Evolutionary conservation across 2,797 vertebrate genomes (phyloP), one percentile per base, ranked within the genome.

Genomic region (Chelonia mydas): DNA sequence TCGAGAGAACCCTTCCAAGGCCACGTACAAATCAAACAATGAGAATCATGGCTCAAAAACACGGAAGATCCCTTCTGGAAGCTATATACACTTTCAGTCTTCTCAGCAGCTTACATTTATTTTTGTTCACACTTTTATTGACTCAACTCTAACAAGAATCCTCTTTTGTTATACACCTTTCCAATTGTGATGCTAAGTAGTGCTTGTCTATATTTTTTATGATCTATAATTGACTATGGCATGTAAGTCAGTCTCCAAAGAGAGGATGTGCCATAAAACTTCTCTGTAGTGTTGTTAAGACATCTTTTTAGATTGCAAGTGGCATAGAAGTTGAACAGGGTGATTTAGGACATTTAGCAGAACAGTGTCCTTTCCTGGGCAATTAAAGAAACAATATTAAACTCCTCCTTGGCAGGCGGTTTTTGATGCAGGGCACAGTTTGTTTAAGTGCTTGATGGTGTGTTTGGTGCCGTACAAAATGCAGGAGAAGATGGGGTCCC

Each of bases 401-500:
- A 65, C 76, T 54, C 88, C 85, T 87, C 51, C 45, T 81, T 86
- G 37, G 77, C 94, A 94, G n/a, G 3, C 5, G 12, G 90, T 95
- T 93, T 83, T n/a, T 94, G 79, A 59, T 95, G 49, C 45, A 81
- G 55, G 28, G 65, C 9, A n/a, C 80, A 49, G 31, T 81, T 91
- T 94, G 27, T 91, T 54, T 81, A 84, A 86, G 83, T 51, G 21
- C 53, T 51, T 65, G 91, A 50, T 1, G 1, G 65, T 68, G 19
- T 93, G 83, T 86, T 90, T 84, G 82, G 27, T 78, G 6, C 76
- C 80, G 47, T 84, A 78, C 85, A 11, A 84, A 33, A 74, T 91
- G 80, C 81, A 94, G 37, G 57, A 92, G 74, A 87, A 77, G 74
- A 90, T 55, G 80, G 50, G 81, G 53, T 53, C 94, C 65, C 81